Conservation (phyloP, 2,888 invertebrate species). For the Volucella inanis region DNA sequence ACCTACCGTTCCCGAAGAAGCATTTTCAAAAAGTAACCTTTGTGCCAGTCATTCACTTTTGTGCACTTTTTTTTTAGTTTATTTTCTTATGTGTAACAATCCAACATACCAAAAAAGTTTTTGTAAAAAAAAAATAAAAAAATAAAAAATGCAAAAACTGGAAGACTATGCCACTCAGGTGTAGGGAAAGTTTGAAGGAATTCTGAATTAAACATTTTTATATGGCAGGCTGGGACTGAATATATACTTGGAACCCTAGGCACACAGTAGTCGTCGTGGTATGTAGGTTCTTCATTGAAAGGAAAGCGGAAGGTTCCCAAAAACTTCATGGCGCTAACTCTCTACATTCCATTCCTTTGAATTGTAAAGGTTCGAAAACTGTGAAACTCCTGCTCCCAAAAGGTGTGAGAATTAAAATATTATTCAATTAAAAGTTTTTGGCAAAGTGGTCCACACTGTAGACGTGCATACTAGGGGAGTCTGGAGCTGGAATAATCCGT, state of each 20-base stretch:
- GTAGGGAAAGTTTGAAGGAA: conserved; percentile 3
- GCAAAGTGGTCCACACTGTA: conserved; percentile 64
- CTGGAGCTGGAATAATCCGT: conserved; percentile 41
- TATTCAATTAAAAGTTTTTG: conserved; percentile 74
- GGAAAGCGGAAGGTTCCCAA: no score
- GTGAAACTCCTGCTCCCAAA: conserved; percentile 31
- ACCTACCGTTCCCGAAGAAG: no score
- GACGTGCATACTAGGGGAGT: conserved; percentile 40
- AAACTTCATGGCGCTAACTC: no score
- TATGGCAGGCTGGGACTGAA: neutral
- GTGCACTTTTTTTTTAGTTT: no score
- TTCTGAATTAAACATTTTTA: conserved; percentile 17
- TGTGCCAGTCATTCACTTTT: no score
- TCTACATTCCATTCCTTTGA: neutral
- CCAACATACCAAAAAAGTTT: no score
- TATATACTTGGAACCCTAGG: neutral
- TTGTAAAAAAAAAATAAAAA: no score
- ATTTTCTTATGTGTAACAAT: no score
- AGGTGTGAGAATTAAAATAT: conserved; percentile 75
- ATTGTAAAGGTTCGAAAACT: neutral
- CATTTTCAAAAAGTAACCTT: no score
- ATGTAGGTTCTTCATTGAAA: neutral
- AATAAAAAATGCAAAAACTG: no score
- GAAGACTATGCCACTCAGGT: no score
- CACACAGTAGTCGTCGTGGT: conserved; percentile 8